Evolutionary conservation across 2,888 invertebrate genomes (phyloP).

Genomic region (Myopa tessellatipennis): DNA sequence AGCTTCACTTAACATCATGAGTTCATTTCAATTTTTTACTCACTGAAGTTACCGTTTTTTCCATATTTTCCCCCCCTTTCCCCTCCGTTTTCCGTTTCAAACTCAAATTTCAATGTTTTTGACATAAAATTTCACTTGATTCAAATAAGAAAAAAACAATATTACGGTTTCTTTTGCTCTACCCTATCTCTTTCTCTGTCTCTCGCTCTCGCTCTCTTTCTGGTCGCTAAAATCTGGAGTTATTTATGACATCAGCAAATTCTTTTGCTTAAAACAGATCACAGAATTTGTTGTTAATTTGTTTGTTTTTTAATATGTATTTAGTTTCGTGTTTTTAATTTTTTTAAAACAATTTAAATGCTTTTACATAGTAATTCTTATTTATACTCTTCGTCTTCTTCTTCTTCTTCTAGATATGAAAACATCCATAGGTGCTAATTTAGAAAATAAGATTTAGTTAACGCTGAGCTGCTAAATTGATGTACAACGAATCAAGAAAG

Average conservation of each 20-base stretch:
- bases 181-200: not conserved
- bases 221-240: too few species aligned
- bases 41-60: not conserved
- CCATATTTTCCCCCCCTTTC: not conserved
- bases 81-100: not conserved
- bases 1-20: not conserved
- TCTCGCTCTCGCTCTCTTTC: not conserved
- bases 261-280: not conserved
- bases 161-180: not conserved
- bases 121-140: not conserved
- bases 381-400: constrained; percentile 39
- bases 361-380: not conserved
- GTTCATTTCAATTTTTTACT: not conserved
- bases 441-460: constrained; percentile 62
- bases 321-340: too few species aligned
- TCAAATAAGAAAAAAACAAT: not conserved
- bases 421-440: constrained; percentile 68
- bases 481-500: constrained; percentile 47
- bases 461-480: constrained; percentile 43
- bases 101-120: constrained; percentile 11
- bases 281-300: too few species aligned
- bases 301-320: too few species aligned
- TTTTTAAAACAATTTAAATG: too few species aligned
- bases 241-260: too few species aligned
- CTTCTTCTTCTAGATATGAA: constrained; percentile 64